Evolutionary conservation across 2,113 vertebrate genomes (phyloP).

Genomic region (Athene cunicularia): DNA sequence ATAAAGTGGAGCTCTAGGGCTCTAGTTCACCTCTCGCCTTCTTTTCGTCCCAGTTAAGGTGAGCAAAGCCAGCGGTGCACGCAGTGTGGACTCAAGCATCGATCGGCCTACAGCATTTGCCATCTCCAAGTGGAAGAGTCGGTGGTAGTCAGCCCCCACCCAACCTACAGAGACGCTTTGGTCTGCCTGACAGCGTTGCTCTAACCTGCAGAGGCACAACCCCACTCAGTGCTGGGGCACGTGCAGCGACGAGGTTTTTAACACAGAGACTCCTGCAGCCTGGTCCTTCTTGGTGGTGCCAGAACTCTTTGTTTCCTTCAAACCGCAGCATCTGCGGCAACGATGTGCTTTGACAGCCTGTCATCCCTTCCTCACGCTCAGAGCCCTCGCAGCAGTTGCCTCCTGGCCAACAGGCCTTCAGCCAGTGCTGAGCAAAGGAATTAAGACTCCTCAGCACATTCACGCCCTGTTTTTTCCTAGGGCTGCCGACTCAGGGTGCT

Average conservation of each 20-base stretch:
- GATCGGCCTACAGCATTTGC: not conserved
- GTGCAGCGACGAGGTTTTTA: not conserved
- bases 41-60: not conserved
- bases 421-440: not conserved
- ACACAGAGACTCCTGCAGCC: not conserved
- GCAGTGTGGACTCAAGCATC: conserved; percentile 19
- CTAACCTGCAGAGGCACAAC: not conserved
- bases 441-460: not conserved
- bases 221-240: no score
- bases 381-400: not conserved
- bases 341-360: not conserved
- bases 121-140: not conserved
- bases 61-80: not conserved
- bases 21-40: conserved; percentile 28
- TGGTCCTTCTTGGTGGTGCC: not conserved
- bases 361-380: not conserved
- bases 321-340: not conserved
- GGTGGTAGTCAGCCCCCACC: not conserved
- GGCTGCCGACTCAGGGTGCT: not conserved
- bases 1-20: not conserved
- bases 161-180: not conserved
- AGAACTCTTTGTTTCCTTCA: not conserved
- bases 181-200: not conserved
- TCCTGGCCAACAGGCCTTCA: not conserved
- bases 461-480: not conserved